Evolutionary conservation across 2,888 invertebrate species (phyloP).

Genomic region (Camponotus fellah): DNA sequence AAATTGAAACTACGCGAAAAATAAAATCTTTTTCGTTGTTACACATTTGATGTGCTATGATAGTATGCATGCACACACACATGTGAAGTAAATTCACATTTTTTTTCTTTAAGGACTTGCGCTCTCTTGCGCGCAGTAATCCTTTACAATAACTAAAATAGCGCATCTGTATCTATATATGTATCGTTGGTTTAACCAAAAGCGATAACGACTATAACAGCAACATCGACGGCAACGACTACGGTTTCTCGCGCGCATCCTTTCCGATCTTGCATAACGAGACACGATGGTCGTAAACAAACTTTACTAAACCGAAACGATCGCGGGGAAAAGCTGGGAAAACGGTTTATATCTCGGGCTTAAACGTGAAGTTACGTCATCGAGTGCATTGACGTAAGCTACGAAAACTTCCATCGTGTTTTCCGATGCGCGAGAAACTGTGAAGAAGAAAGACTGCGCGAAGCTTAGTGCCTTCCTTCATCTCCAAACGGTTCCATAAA

Average conservation of each 20-base stretch:
- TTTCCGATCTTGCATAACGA: constrained; percentile 66
- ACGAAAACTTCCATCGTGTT: constrained; percentile 34
- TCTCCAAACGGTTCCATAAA: not conserved
- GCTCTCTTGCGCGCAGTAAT: constrained; percentile 37
- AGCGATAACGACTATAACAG: constrained; percentile 53
- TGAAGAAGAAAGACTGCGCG: not conserved
- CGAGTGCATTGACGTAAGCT: constrained; percentile 32
- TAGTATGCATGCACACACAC: too few species aligned
- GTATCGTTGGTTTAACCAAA: constrained; percentile 36
- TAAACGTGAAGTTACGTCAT: constrained; percentile 55
- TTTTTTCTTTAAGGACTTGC: constrained; percentile 38
- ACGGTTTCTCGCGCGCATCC: constrained; percentile 45
- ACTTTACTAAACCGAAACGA: constrained; percentile 65
- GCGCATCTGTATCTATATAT: constrained; percentile 2
- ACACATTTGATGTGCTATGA: constrained; percentile 14
- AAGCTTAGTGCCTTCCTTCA: not conserved
- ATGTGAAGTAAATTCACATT: constrained; percentile 48
- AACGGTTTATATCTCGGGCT: constrained; percentile 58
- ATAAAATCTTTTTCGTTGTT: constrained; percentile 4
- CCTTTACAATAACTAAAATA: constrained; percentile 39
- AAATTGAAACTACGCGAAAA: not conserved
- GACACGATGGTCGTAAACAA: constrained; percentile 67
- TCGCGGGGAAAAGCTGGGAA: constrained; percentile 53
- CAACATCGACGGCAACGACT: constrained; percentile 33
- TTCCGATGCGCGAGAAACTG: constrained; percentile 18